These are phyloP conservation scores for Sphecodes monilicornis DNA, from an alignment of 2,888 invertebrate species.

Conservation along the genomic window DNA sequence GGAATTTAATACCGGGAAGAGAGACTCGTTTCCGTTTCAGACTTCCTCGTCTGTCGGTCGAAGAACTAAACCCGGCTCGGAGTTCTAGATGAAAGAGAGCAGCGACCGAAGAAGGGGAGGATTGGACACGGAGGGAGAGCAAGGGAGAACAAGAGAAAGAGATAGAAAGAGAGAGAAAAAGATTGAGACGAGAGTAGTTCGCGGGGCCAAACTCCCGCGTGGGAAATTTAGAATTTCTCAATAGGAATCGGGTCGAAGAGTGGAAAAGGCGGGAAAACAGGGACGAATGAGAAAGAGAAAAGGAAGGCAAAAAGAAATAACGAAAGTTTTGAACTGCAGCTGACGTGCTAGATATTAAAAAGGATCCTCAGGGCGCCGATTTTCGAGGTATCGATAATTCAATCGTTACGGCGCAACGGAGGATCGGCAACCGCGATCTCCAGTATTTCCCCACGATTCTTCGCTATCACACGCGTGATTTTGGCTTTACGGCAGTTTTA, in stretches of 20 bases:
- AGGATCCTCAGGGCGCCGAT: slow-evolving; percentile 42
- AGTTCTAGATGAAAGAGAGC: background rate
- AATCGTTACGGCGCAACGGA: slow-evolving; percentile 19
- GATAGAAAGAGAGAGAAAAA: background rate
- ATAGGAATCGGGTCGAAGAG: background rate
- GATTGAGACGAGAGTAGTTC: slow-evolving; percentile 33
- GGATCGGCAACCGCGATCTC: background rate
- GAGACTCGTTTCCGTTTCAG: slow-evolving; percentile 27
- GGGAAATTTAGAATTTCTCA: slow-evolving; percentile 55
- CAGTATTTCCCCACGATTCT: slow-evolving; percentile 49
- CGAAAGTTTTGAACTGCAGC: slow-evolving; percentile 62
- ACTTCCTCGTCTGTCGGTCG: slow-evolving; percentile 24
- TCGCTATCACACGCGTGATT: slow-evolving; percentile 58
- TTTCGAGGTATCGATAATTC: slow-evolving; percentile 65
- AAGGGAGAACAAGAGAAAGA: background rate
- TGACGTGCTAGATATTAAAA: slow-evolving; percentile 70
- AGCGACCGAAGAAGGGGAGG: background rate
- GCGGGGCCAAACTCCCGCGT: slow-evolving; percentile 43
- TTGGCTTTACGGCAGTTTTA: slow-evolving; percentile 69
- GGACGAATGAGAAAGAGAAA: background rate
- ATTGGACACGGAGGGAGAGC: background rate
- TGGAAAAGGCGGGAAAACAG: background rate
- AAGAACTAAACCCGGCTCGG: background rate
- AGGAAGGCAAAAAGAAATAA: slow-evolving; percentile 32
- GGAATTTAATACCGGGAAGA: slow-evolving; percentile 58